These are phyloP conservation scores for Corydoras sp. DNA, from an alignment of 2,113 vertebrate genomes.

Conservation along the genomic window DNA sequence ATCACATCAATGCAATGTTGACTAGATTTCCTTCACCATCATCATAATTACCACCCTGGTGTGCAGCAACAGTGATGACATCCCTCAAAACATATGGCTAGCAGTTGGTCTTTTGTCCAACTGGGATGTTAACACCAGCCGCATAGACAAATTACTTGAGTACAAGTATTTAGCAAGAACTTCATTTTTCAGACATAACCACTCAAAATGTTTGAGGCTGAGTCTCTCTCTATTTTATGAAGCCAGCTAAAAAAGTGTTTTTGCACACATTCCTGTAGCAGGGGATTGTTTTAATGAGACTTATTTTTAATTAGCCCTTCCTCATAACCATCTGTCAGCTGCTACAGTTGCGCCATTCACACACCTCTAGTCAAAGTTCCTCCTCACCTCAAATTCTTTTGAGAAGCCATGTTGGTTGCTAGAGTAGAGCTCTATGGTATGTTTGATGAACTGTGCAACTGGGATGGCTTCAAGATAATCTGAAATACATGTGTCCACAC, in stretches of 20 bases:
- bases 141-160: slow-evolving; percentile 13
- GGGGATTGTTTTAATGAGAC: slow-evolving; percentile 48
- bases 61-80: slow-evolving; percentile 28
- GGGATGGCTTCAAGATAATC: slow-evolving; percentile 97
- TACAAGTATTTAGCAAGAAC: slow-evolving; percentile 10
- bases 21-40: slow-evolving; percentile 28
- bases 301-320: slow-evolving; percentile 60
- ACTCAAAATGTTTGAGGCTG: background rate
- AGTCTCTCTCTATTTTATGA: slow-evolving; percentile 59
- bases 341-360: slow-evolving; percentile 31
- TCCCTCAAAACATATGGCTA: slow-evolving; percentile 30
- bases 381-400: slow-evolving; percentile 81
- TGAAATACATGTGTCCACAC: slow-evolving; percentile 54
- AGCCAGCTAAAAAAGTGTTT: slow-evolving; percentile 73
- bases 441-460: slow-evolving; percentile 93
- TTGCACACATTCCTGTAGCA: slow-evolving; percentile 72
- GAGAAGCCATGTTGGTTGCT: slow-evolving; percentile 95
- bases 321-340: slow-evolving; percentile 59
- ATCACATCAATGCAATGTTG: slow-evolving; percentile 37
- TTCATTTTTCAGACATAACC: background rate
- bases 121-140: slow-evolving; percentile 29
- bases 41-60: slow-evolving; percentile 35
- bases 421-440: slow-evolving; percentile 89
- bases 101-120: slow-evolving; percentile 24
- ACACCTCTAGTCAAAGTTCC: slow-evolving; percentile 12